These are phyloP conservation scores for Cathartes aura DNA, from an alignment of 2,113 vertebrate species.

Conservation along the genomic window DNA sequence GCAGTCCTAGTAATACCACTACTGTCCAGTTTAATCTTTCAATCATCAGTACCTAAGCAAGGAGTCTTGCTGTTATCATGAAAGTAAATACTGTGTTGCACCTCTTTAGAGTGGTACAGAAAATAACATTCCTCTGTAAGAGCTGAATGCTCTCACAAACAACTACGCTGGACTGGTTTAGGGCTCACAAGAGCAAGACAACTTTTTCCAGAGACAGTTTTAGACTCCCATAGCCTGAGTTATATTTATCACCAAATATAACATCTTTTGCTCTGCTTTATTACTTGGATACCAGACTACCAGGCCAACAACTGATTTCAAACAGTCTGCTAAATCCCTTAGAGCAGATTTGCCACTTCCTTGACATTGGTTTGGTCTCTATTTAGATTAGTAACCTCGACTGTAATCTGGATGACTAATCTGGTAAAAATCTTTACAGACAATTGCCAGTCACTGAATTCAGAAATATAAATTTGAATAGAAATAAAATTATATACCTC, in stretches of 20 bases:
- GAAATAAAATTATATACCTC: not conserved
- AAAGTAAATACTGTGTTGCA: not conserved
- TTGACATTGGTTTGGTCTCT: not conserved
- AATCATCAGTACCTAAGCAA: not conserved
- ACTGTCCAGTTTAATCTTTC: not conserved
- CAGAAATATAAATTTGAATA: not conserved
- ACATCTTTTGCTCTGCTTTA: not conserved
- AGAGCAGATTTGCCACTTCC: not conserved
- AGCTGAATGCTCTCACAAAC: not conserved
- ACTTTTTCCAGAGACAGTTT: not conserved
- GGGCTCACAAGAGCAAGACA: not conserved
- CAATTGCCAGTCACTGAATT: not conserved
- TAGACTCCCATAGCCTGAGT: not conserved
- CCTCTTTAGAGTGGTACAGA: not conserved
- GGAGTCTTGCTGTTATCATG: not conserved
- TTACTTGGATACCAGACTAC: not conserved
- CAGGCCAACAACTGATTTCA: not conserved
- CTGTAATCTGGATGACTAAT: not conserved
- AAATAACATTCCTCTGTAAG: accelerated
- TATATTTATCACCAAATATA: not conserved
- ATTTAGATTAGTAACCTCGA: not conserved
- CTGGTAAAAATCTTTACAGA: not conserved
- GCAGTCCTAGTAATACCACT: not conserved
- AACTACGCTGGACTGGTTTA: not conserved
- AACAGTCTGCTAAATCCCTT: not conserved